Base-by-base conservation (phyloP, 2,113 vertebrate genomes). In the Engystomops pustulosus region DNA sequence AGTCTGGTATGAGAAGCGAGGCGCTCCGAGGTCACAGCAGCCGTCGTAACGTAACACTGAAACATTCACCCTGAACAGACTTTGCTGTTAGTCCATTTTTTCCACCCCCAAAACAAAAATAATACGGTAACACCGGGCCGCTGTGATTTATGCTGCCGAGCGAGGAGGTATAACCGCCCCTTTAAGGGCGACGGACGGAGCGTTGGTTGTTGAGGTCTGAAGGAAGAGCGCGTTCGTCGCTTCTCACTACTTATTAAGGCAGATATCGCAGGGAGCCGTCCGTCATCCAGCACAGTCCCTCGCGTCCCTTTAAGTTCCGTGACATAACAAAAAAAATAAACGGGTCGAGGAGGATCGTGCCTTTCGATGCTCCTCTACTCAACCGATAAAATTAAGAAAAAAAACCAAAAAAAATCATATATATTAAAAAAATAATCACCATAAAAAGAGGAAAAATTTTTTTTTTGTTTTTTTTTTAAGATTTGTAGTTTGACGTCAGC, bases 401-500 rank as follows among this genome's bases (percentile, higher is more conserved):
- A 60, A 62, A 47, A 68, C 18, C 9, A 70, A 72, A 75, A 75
- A 83, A 65, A 47, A 81, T 44, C 25, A 67, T 58, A 82, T 65
- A 81, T 72, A 71, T n/a, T n/a, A 38, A 69, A 76, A 83, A 45
- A 65, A 34, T 32, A 76, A 62, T 32, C 70, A 72, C 67, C 53
- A 32, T 65, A 77, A 47, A 79, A 78, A 70, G 58, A 49, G 32
- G 58, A 53, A 45, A 10, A n/a, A n/a, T n/a, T n/a, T n/a, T n/a
- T n/a, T n/a, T n/a, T n/a, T n/a, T n/a, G n/a, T n/a, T n/a, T n/a
- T n/a, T n/a, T n/a, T n/a, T 71, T 85, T 79, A 85, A 14, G 74
- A 85, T 79, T 85, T 85, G 83, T 85, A 85, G 49, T 85, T 85
- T 69, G 83, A 85, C 1, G 95, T 96, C 36, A 98, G 89, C 96